Evolutionary conservation across 2,888 invertebrate species (phyloP).

Genomic region (Digitonthophagus gazella): DNA sequence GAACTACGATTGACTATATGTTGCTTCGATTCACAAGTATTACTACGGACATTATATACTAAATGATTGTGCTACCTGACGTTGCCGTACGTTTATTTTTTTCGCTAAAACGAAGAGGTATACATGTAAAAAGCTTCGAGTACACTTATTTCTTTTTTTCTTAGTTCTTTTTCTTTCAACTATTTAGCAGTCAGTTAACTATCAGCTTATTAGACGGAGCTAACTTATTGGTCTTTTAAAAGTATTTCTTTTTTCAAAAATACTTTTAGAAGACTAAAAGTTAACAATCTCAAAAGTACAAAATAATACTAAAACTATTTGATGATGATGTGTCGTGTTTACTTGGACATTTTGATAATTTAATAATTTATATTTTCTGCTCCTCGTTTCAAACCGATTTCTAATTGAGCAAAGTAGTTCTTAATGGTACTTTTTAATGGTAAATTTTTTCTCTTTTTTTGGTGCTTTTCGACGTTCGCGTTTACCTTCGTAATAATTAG

Average conservation of each 20-base stretch:
- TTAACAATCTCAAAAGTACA: conserved; percentile 1
- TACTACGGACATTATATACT: conserved; percentile 9
- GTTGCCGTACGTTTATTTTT: neutral
- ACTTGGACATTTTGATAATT: conserved; percentile 15
- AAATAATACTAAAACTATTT: neutral
- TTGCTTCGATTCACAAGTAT: conserved; percentile 15
- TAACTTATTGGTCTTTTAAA: too few species aligned
- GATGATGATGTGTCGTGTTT: conserved; percentile 1
- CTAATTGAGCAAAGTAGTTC: conserved; percentile 14
- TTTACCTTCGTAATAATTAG: neutral
- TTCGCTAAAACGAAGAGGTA: neutral
- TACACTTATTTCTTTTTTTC: neutral
- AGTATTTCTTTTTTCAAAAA: neutral
- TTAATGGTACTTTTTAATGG: conserved; percentile 8
- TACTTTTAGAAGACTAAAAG: neutral
- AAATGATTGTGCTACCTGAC: conserved; percentile 18
- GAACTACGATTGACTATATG: conserved; percentile 27
- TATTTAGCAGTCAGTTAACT: neutral
- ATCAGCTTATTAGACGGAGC: neutral
- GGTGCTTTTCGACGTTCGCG: conserved; percentile 6
- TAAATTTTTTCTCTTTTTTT: too few species aligned
- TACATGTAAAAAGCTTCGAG: conserved; percentile 8
- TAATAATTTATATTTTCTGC: conserved; percentile 2
- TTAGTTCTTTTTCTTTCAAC: too few species aligned
- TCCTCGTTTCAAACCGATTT: neutral